Base-by-base conservation (phyloP, 2,888 invertebrate genomes). In the Onchidella celtica region DNA sequence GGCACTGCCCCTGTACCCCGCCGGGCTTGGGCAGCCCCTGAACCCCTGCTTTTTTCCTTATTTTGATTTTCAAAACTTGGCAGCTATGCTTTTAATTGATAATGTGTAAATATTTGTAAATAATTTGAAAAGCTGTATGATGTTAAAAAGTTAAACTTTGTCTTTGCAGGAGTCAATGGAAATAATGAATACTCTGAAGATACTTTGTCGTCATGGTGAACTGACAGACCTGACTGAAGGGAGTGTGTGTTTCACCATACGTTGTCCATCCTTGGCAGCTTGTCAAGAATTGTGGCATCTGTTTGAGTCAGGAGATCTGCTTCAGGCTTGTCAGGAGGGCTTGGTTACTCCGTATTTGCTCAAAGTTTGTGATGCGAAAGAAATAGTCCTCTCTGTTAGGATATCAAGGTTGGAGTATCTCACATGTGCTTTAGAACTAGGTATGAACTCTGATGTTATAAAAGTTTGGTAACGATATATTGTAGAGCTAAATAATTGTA, bases 141-240 rank as follows among this genome's bases (percentile, higher is more conserved):
- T n/a, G n/a, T n/a, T 47, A 17, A 47, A 17, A 17, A 47, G 47
- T 47, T 47, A 11, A 11, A 47, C 47, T 47, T 66, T 29, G 17
- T 61, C 9, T n/a, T 61, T 47, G n/a, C 55, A 75, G 79, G 79
- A 88, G 40, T 85, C 87, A 9, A 85, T 87, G 84, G 88, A 88
- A 77, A 85, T 87, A 27, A 85, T 86, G 85, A 83, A 88, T 74
- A 84, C 88, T 3, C 72, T 88, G 4, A 88, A 88, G 72, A 84
- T 87, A 59, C 79, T 88, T 11, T 88, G 88, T 81, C 84, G 86
- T 32, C 88, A 88, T 81, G 88, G 87, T 21, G 82, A 86, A 21
- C 72, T 88, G 21, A 73, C 78, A 59, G 85, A 85, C 32, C 81
- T 88, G 32, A 85, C 84, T 1, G 81, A 85, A 38, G 88, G 88